Percentiles rank a stretch among this genome's conserved stretches.
These are phyloP conservation scores for Trichogramma evanescens DNA, from an alignment of 2,888 invertebrate genomes.

Conservation along the genomic window DNA sequence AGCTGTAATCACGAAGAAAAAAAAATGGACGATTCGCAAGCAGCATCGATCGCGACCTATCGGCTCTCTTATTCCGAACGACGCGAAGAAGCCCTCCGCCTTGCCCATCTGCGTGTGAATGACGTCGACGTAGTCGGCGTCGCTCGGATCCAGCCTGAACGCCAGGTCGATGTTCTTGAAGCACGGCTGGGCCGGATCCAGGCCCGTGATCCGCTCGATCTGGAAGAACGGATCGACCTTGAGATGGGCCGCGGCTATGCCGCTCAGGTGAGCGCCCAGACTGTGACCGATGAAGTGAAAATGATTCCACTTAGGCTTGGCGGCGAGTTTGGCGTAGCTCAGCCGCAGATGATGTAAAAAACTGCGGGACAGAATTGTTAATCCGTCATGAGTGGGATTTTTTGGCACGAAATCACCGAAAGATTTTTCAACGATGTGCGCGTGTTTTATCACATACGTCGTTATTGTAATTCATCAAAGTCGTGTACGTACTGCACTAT, in stretches of 20 bases:
- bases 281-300: conserved; percentile 58
- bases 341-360: no score
- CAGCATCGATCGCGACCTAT: conserved; percentile 43
- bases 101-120: conserved; percentile 58
- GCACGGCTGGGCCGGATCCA: conserved; percentile 61
- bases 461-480: no score
- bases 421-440: no score
- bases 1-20: conserved; percentile 31
- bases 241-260: conserved; percentile 50
- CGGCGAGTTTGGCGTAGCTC: no score
- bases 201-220: conserved; percentile 45
- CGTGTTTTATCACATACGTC: no score
- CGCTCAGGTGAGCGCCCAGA: conserved; percentile 57
- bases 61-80: conserved; percentile 54
- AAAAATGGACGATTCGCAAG: no score
- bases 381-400: no score
- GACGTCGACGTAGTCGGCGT: conserved; percentile 58
- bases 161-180: conserved; percentile 48
- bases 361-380: no score
- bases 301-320: conserved; percentile 28
- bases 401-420: no score
- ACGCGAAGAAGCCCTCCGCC: conserved; percentile 52
- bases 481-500: conserved; percentile 7
- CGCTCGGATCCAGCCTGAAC: conserved; percentile 52
- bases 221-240: conserved; percentile 24